phyloP scores from a whole-genome alignment of 2,113 vertebrate genomes.

The Verasper variegatus region DNA sequence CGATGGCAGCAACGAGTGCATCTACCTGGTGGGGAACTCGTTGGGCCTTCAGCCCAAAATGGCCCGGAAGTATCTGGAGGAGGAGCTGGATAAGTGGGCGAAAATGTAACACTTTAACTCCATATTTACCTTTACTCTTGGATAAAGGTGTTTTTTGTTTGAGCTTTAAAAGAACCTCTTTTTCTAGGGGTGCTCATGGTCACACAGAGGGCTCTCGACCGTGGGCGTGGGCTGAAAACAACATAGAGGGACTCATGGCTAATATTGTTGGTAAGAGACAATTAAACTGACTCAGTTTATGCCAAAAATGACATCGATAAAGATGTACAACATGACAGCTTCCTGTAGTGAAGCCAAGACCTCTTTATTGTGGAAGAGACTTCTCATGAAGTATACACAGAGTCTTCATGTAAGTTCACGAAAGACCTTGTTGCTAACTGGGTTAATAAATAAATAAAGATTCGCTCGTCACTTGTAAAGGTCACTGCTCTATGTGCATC shows the following conservation, averaged over 20 bases:
- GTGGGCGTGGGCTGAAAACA: slow-evolving; percentile 91
- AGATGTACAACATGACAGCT: too few relatives aligned
- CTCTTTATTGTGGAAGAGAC: too few relatives aligned
- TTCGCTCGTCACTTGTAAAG: neutral
- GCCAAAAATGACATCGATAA: too few relatives aligned
- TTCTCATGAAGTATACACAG: too few relatives aligned
- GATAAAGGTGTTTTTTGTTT: neutral
- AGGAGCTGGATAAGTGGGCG: slow-evolving; percentile 95
- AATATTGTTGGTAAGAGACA: slow-evolving; percentile 87
- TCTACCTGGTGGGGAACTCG: slow-evolving; percentile 93
- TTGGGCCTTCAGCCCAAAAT: slow-evolving; percentile 92
- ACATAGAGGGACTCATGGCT: slow-evolving; percentile 86
- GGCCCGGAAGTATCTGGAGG: slow-evolving; percentile 87
- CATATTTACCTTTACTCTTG: too few relatives aligned
- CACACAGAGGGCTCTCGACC: slow-evolving; percentile 87
- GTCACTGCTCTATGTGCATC: slow-evolving; percentile 22
- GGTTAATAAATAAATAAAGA: too few relatives aligned
- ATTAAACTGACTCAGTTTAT: too few relatives aligned
- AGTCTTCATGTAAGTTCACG: too few relatives aligned
- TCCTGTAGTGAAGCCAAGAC: too few relatives aligned
- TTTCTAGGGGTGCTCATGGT: slow-evolving; percentile 87
- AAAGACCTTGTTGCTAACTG: too few relatives aligned
- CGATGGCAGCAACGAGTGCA: slow-evolving; percentile 81
- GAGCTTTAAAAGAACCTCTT: neutral
- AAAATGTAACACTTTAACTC: slow-evolving; percentile 76